These are phyloP conservation scores for Tupiocoris notatus DNA, from an alignment of 2,888 invertebrate genomes.

Conservation along the genomic window DNA sequence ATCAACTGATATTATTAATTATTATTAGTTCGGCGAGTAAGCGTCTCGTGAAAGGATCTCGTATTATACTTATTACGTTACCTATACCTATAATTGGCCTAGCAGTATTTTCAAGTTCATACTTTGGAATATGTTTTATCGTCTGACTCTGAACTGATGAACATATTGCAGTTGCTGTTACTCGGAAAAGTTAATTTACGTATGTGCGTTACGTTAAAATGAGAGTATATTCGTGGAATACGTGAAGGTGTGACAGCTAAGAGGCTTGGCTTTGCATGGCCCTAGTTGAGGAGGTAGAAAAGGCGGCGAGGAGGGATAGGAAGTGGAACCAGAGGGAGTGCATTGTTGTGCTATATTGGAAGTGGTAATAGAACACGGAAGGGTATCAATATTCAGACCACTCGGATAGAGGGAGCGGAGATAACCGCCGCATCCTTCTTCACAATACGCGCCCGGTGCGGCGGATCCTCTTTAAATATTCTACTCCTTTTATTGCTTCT, in stretches of 20 bases:
- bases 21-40: no score
- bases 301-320: slow-evolving; percentile 18
- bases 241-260: not conserved
- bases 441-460: slow-evolving; percentile 31
- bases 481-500: slow-evolving; percentile 45
- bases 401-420: slow-evolving; percentile 28
- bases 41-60: no score
- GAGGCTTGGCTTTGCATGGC: not conserved
- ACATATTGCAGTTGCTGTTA: no score
- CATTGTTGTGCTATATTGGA: slow-evolving; percentile 40
- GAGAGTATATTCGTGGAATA: no score
- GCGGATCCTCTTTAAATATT: slow-evolving; percentile 40
- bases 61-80: no score
- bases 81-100: no score
- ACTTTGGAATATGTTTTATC: no score
- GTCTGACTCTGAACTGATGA: no score
- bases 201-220: no score
- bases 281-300: not conserved
- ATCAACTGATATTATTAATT: no score
- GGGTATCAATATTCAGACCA: slow-evolving; percentile 41
- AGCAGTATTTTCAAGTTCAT: no score
- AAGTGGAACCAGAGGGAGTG: slow-evolving; percentile 12
- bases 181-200: no score
- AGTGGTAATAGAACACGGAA: slow-evolving; percentile 40
- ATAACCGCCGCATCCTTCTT: slow-evolving; percentile 21